Conservation (phyloP, 2,113 vertebrate genomes). For the Cololabis saira region DNA sequence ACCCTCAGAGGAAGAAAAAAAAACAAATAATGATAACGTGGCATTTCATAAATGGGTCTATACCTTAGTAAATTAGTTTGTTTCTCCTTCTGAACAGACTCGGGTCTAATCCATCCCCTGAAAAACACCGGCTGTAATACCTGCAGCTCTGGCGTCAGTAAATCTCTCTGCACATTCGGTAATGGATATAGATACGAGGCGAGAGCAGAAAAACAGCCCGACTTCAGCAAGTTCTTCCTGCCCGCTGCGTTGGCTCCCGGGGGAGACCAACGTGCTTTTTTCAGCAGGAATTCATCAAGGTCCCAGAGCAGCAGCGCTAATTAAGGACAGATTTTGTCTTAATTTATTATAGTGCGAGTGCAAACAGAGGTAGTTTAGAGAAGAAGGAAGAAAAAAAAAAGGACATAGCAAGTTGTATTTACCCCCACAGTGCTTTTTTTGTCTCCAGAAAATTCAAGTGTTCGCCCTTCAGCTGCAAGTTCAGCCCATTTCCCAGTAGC, state of each 20-base stretch:
- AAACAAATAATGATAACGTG: neutral
- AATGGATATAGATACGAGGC: conserved; percentile 3
- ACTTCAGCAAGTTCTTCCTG: conserved; percentile 10
- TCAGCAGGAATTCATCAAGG: conserved; percentile 38
- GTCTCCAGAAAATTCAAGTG: conserved; percentile 37
- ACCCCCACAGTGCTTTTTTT: conserved; percentile 10
- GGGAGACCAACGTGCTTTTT: conserved; percentile 22
- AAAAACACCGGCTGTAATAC: conserved; percentile 16
- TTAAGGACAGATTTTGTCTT: conserved; percentile 40
- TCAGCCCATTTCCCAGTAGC: conserved; percentile 16
- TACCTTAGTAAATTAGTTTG: neutral
- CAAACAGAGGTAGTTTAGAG: conserved; percentile 8
- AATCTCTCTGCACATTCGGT: conserved; percentile 17
- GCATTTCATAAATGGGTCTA: conserved; percentile 16
- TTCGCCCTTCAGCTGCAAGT: conserved; percentile 6
- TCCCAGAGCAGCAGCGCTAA: conserved; percentile 40
- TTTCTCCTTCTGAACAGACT: neutral
- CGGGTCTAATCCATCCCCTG: conserved; percentile 2
- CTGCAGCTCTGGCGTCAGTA: neutral
- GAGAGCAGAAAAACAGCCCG: conserved; percentile 1
- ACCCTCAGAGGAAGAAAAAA: conserved; percentile 15
- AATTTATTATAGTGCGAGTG: conserved; percentile 24
- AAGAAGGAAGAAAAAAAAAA: conserved; percentile 35
- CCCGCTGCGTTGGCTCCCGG: conserved; percentile 8
- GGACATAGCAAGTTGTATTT: neutral